Conservation (phyloP, 2,888 invertebrate species). For the Plagodis dolabraria region DNA sequence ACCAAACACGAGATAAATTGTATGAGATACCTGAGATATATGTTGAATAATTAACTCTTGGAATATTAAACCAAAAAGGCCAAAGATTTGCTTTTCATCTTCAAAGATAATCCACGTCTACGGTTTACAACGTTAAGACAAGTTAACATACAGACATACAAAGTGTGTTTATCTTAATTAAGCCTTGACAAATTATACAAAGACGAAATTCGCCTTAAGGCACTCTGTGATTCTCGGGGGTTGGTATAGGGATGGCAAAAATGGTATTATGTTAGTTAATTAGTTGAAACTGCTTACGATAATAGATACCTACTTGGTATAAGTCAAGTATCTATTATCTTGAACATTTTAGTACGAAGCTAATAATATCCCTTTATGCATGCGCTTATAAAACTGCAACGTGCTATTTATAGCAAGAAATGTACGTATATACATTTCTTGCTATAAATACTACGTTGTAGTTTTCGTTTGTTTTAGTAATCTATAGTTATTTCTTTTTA, state of each 20-base stretch:
- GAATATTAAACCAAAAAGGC: slow-evolving; percentile 28
- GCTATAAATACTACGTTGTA: too few relatives aligned
- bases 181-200: slow-evolving; percentile 43
- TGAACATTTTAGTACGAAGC: neutral
- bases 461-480: too few relatives aligned
- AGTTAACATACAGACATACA: slow-evolving; percentile 16
- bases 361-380: too few relatives aligned
- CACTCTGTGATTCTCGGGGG: slow-evolving; percentile 1
- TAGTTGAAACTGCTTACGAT: neutral
- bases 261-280: slow-evolving; percentile 25
- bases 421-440: too few relatives aligned
- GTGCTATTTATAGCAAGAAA: too few relatives aligned
- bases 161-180: slow-evolving; percentile 38
- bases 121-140: slow-evolving; percentile 24
- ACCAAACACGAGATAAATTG: neutral
- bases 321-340: neutral
- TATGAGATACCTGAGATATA: neutral
- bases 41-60: slow-evolving; percentile 17
- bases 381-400: neutral
- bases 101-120: slow-evolving; percentile 37
- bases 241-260: slow-evolving; percentile 26
- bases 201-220: slow-evolving; percentile 31
- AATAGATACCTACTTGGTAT: too few relatives aligned
- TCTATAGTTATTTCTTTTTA: too few relatives aligned
- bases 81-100: slow-evolving; percentile 36